These are phyloP conservation scores for Odontomyia ornata DNA, from an alignment of 2,888 invertebrate species.

Conservation along the genomic window DNA sequence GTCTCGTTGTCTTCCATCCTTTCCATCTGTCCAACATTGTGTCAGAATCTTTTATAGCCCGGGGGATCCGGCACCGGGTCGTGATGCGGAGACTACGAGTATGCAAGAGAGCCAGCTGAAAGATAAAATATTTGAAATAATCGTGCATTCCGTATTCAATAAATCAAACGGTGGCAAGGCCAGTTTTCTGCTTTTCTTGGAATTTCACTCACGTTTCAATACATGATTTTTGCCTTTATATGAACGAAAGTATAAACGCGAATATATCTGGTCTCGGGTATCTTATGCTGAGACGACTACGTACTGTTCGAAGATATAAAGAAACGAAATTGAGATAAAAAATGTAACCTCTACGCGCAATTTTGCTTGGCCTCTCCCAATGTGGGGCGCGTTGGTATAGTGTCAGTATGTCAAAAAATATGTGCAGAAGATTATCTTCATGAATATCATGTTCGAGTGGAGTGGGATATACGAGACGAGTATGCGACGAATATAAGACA, in stretches of 20 bases:
- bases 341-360: slow-evolving; percentile 6
- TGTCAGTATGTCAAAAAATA: slow-evolving; percentile 10
- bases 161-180: slow-evolving; percentile 33
- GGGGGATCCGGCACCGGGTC: neutral
- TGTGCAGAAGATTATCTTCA: slow-evolving; percentile 20
- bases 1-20: neutral
- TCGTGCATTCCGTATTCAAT: slow-evolving; percentile 36
- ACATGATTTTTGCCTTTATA: slow-evolving; percentile 42
- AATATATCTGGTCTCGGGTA: too few relatives aligned
- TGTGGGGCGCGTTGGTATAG: neutral
- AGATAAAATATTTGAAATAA: slow-evolving; percentile 31
- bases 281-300: too few relatives aligned
- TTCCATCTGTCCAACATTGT: neutral
- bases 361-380: neutral
- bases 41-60: neutral
- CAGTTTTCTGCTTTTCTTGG: slow-evolving; percentile 38
- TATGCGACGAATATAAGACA: neutral
- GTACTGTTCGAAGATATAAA: neutral
- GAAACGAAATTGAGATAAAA: neutral
- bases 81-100: neutral
- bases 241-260: neutral
- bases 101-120: neutral
- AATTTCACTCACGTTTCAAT: slow-evolving; percentile 43
- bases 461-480: neutral
- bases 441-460: neutral